Conservation (phyloP, 2,888 invertebrate genomes). For the Microchrysa polita region DNA sequence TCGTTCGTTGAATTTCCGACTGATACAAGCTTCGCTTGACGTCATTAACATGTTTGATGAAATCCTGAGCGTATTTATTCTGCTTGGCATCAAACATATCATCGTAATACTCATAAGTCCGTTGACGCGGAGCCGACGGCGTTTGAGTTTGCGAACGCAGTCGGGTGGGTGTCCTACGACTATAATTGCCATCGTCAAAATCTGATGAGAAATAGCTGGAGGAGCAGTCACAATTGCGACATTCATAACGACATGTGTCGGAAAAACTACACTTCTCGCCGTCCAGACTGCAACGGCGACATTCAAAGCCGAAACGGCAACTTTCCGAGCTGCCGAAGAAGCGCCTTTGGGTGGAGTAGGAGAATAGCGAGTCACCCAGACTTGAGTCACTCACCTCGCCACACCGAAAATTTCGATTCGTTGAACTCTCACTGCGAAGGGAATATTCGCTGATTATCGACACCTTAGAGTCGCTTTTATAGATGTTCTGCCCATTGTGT, state of each 20-base stretch:
- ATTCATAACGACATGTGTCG: conserved; percentile 63
- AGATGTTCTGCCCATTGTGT: conserved; percentile 59
- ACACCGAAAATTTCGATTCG: conserved; percentile 53
- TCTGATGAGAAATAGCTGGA: conserved; percentile 64
- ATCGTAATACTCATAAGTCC: conserved; percentile 54
- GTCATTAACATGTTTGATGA: conserved; percentile 64
- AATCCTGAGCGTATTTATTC: conserved; percentile 64
- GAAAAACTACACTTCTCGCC: conserved; percentile 63
- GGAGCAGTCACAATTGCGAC: conserved; percentile 63
- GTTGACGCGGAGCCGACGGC: conserved; percentile 49
- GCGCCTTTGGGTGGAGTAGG: conserved; percentile 58
- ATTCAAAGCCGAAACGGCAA: conserved; percentile 63
- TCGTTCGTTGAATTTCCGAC: conserved; percentile 59
- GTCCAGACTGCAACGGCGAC: conserved; percentile 63
- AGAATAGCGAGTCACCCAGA: conserved; percentile 59
- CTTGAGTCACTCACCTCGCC: conserved; percentile 60
- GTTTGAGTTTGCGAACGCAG: conserved; percentile 30
- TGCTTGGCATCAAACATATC: conserved; percentile 59
- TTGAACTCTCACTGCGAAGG: conserved; percentile 60
- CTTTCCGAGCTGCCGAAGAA: conserved; percentile 64
- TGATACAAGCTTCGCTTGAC: conserved; percentile 64
- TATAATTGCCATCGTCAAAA: conserved; percentile 62
- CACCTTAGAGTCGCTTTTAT: conserved; percentile 63
- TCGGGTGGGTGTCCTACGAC: conserved; percentile 47
- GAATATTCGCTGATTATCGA: conserved; percentile 64